Percentiles rank a stretch among this genome's conserved stretches.
Conservation (phyloP, 2,797 vertebrate species). For the Hoplostethus mediterraneus region DNA sequence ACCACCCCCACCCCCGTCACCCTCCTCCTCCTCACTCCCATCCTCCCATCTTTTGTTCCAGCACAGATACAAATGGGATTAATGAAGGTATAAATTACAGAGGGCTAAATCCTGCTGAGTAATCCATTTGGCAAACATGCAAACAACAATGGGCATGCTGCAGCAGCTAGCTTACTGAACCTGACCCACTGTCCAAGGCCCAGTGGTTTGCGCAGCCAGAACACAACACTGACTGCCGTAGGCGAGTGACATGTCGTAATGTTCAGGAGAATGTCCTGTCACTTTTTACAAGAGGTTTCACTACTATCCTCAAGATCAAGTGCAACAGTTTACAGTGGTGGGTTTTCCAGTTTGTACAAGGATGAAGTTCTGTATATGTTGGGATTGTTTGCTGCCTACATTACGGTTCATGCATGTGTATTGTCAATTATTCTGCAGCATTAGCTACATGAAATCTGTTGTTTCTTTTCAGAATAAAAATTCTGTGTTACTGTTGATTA, state of each 20-base stretch:
- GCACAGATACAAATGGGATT: conserved; percentile 82
- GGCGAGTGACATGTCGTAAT: conserved; percentile 30
- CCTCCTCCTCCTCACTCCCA: conserved; percentile 48
- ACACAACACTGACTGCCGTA: conserved; percentile 41
- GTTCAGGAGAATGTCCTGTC: conserved; percentile 25
- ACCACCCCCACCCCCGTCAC: conserved; percentile 24
- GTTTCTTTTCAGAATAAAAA: too few species aligned
- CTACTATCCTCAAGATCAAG: conserved; percentile 19
- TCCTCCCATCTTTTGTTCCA: conserved; percentile 79
- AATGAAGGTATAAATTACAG: conserved; percentile 84
- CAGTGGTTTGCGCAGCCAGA: conserved; percentile 33
- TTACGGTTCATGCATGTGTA: conserved; percentile 29
- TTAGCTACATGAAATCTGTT: too few species aligned
- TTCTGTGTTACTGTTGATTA: conserved; percentile 2
- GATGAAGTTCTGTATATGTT: conserved; percentile 30
- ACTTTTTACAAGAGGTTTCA: conserved; percentile 1
- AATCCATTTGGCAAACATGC: conserved; percentile 82
- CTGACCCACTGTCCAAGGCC: conserved; percentile 52
- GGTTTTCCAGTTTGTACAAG: neutral
- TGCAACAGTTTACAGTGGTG: conserved; percentile 23
- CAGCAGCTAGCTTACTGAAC: conserved; percentile 49
- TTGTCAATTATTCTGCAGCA: too few species aligned
- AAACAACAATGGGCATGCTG: conserved; percentile 72
- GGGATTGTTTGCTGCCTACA: conserved; percentile 37
- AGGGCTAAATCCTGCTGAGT: conserved; percentile 82